Conservation (phyloP, 2,797 vertebrate species). For the Caiman crocodilus region DNA sequence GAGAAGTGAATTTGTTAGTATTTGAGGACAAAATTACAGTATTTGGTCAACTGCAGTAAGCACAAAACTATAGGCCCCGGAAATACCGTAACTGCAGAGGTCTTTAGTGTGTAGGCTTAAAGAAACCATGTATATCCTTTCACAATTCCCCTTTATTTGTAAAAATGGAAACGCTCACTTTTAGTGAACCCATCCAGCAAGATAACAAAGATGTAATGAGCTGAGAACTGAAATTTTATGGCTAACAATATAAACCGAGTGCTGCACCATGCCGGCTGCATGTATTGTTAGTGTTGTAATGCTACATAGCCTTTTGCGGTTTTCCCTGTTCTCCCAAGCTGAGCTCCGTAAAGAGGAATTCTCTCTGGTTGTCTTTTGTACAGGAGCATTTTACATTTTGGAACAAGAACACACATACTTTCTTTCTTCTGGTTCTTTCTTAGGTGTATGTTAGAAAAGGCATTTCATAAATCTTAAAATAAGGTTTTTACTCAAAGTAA, state of each 20-base stretch:
- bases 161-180: not conserved
- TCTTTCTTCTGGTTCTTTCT: not conserved
- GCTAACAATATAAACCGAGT: not conserved
- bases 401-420: not conserved
- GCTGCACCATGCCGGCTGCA: not conserved
- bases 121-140: not conserved
- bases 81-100: not conserved
- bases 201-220: not conserved
- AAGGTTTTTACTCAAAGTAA: not conserved
- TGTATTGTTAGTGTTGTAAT: not conserved
- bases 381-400: not conserved
- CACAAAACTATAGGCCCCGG: not conserved
- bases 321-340: not conserved
- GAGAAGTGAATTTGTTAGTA: accelerated
- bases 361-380: not conserved
- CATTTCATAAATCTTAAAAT: not conserved
- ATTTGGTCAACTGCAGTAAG: not conserved
- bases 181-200: not conserved
- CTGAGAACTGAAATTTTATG: not conserved
- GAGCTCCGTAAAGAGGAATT: not conserved
- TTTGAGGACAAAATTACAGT: not conserved
- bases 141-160: not conserved
- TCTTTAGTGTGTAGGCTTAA: not conserved
- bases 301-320: not conserved
- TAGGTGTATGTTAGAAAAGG: not conserved